phyloP scores from a whole-genome alignment of 2,113 vertebrate species.

The Parus major region DNA sequence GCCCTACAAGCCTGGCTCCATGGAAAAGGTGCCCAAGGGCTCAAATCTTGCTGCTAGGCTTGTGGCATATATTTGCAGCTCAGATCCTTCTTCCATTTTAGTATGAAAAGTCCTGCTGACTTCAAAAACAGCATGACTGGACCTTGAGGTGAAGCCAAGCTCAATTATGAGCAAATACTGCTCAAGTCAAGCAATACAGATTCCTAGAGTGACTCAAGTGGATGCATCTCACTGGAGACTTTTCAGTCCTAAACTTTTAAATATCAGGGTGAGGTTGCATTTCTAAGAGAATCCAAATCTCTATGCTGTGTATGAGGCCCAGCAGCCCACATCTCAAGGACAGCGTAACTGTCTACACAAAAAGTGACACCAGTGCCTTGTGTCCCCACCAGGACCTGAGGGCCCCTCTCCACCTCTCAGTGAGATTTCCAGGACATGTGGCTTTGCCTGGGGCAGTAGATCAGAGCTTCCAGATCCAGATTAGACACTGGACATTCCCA shows the following conservation, averaged over 20 bases:
- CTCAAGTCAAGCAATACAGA: background rate
- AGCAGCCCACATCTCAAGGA: background rate
- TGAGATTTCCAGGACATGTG: background rate
- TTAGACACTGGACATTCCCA: background rate
- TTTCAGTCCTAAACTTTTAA: background rate
- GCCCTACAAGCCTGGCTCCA: background rate
- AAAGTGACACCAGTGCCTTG: background rate
- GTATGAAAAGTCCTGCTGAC: background rate
- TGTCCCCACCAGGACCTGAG: rapidly evolving
- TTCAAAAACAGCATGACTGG: background rate
- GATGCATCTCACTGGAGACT: background rate
- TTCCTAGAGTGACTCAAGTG: background rate
- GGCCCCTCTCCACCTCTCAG: background rate
- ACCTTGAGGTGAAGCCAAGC: background rate
- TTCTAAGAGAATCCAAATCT: background rate
- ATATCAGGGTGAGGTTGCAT: background rate
- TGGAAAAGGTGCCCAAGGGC: background rate
- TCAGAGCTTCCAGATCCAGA: background rate
- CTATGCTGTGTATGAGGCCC: background rate
- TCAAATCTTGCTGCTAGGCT: background rate
- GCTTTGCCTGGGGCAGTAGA: background rate
- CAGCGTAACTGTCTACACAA: background rate
- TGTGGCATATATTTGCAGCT: background rate
- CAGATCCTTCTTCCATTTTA: background rate
- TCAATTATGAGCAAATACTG: background rate